phyloP scores from a whole-genome alignment of 2,888 invertebrate species.

The Sphaerophoria taeniata region DNA sequence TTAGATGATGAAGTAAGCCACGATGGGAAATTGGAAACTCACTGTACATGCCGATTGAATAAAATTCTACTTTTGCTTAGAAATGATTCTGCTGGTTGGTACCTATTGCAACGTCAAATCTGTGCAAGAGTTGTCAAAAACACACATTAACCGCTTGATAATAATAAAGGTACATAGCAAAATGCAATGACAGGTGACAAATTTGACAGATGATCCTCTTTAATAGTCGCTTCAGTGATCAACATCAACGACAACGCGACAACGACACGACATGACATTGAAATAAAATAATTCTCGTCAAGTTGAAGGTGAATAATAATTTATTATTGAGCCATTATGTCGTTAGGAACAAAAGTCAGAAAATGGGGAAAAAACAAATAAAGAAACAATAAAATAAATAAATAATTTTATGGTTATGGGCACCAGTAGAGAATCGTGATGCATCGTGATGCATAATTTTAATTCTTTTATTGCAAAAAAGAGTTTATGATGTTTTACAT shows the following conservation, averaged over 20 bases:
- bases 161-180: neutral
- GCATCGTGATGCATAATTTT: too few relatives aligned
- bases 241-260: neutral
- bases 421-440: too few relatives aligned
- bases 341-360: neutral
- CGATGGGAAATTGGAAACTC: slow-evolving; percentile 63
- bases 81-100: neutral
- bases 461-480: too few relatives aligned
- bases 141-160: neutral
- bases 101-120: neutral
- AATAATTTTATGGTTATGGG: slow-evolving; percentile 5
- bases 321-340: slow-evolving; percentile 18
- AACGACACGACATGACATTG: slow-evolving; percentile 28
- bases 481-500: too few relatives aligned
- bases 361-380: neutral
- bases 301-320: slow-evolving; percentile 31
- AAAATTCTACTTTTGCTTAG: slow-evolving; percentile 15
- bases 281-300: slow-evolving; percentile 18
- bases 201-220: slow-evolving; percentile 64
- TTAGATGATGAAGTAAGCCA: slow-evolving; percentile 74
- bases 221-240: slow-evolving; percentile 31
- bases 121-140: slow-evolving; percentile 43
- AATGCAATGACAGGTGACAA: slow-evolving; percentile 58
- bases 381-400: slow-evolving; percentile 3
- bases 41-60: slow-evolving; percentile 30